Percentiles rank a stretch among this genome's conserved stretches.
Evolutionary conservation across 2,113 vertebrate genomes (phyloP).

Genomic region (Platysternon megacephalum): DNA sequence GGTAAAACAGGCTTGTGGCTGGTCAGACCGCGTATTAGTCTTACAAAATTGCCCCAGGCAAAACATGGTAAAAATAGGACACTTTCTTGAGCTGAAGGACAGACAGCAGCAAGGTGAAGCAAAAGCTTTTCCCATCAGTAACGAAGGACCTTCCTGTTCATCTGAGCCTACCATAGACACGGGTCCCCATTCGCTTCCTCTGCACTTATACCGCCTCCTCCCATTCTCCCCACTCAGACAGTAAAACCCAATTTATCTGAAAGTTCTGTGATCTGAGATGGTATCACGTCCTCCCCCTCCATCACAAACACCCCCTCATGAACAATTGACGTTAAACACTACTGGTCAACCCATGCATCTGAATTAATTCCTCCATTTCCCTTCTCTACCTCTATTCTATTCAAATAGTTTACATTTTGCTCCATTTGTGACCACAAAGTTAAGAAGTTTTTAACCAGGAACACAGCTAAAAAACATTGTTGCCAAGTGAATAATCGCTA

Average conservation of each 20-base stretch:
- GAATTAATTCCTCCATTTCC: not conserved
- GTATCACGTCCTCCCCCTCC: fast-evolving
- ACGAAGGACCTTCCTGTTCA: not conserved
- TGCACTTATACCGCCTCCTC: fast-evolving
- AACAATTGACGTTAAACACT: not conserved
- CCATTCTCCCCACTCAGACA: not conserved
- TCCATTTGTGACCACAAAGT: not conserved
- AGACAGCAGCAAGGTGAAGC: not conserved
- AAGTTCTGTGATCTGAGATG: fast-evolving
- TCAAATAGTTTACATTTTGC: not conserved
- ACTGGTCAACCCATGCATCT: not conserved
- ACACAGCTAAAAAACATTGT: not conserved
- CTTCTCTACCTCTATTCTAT: not conserved
- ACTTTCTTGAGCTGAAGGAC: not conserved
- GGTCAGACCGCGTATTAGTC: not conserved
- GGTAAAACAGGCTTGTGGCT: not conserved
- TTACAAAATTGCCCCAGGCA: not conserved
- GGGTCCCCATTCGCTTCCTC: not conserved
- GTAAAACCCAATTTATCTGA: not conserved
- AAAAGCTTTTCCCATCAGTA: not conserved
- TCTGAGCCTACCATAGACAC: not conserved
- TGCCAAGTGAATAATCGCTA: not conserved
- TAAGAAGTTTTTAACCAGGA: not conserved
- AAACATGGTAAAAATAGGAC: not conserved
- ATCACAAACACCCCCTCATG: not conserved